Evolutionary conservation across 1,140 invertebrate genomes (phyloP).

Genomic region (Daktulosphaira vitifoliae): DNA sequence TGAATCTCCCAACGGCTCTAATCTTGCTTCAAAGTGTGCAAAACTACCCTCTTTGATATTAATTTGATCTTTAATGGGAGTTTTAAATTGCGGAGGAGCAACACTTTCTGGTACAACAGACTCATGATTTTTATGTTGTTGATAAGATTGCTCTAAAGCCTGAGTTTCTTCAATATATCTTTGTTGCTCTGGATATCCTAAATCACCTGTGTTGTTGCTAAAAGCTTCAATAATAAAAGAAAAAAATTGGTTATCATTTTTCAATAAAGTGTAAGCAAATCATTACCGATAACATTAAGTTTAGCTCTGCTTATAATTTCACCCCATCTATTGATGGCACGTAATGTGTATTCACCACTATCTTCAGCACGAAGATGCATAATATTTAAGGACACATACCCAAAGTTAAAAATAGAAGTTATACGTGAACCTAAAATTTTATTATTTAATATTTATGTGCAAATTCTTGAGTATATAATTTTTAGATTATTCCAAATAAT

Average conservation of each 20-base stretch:
- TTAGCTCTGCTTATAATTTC: slow-evolving; percentile 72
- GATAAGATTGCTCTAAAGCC: slow-evolving; percentile 83
- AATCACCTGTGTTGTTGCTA: slow-evolving; percentile 71
- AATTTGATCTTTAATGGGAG: slow-evolving; percentile 80
- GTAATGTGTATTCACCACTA: slow-evolving; percentile 81
- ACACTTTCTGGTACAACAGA: slow-evolving; percentile 69
- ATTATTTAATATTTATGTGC: neutral
- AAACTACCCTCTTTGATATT: slow-evolving; percentile 85
- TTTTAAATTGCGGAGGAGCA: slow-evolving; percentile 80
- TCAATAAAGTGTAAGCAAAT: neutral
- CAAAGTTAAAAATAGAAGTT: slow-evolving; percentile 94
- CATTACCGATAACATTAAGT: slow-evolving; percentile 60
- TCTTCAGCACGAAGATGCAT: slow-evolving; percentile 92
- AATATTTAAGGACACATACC: slow-evolving; percentile 95
- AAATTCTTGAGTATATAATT: too few relatives aligned
- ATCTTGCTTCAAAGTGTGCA: slow-evolving; percentile 89
- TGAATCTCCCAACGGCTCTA: slow-evolving; percentile 87
- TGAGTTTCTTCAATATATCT: slow-evolving; percentile 88
- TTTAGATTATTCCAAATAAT: neutral
- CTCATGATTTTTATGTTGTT: slow-evolving; percentile 49
- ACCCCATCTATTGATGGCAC: slow-evolving; percentile 77
- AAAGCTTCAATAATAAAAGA: slow-evolving; percentile 46
- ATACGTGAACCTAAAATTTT: slow-evolving; percentile 66
- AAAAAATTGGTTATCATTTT: neutral
- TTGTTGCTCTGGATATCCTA: slow-evolving; percentile 85